Evolutionary conservation across 2,797 vertebrate species (phyloP).

Genomic region (Mastacembelus armatus): DNA sequence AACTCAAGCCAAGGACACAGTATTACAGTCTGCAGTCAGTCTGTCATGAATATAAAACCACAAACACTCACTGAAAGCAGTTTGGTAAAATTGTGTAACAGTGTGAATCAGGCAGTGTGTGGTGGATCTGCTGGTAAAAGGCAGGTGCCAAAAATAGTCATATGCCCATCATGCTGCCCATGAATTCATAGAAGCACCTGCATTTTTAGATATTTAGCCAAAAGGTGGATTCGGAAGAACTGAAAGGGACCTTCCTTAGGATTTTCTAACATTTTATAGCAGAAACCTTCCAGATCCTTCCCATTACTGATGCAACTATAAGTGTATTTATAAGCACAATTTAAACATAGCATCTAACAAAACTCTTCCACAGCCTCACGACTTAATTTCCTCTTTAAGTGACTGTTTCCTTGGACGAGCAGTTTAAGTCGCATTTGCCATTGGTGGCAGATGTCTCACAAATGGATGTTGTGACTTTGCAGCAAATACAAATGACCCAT

Average conservation of each 20-base stretch:
- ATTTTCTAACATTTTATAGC: not conserved
- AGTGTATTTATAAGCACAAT: not conserved
- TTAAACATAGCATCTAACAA: constrained; percentile 8
- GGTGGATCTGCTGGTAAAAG: constrained; percentile 26
- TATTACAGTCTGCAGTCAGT: constrained; percentile 1
- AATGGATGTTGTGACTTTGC: constrained; percentile 68
- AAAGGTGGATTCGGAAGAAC: too few relatives aligned
- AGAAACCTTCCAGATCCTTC: not conserved
- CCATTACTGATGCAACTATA: too few relatives aligned
- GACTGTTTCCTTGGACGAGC: constrained; percentile 49
- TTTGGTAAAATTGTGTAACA: constrained; percentile 25
- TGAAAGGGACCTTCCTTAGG: too few relatives aligned
- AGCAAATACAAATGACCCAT: constrained; percentile 73
- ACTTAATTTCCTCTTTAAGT: constrained; percentile 42
- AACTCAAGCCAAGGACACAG: constrained; percentile 34
- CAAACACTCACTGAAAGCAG: too few relatives aligned
- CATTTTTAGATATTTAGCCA: constrained; percentile 2
- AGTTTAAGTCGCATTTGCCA: constrained; percentile 50
- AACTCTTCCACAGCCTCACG: constrained; percentile 3
- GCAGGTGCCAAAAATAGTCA: constrained; percentile 36
- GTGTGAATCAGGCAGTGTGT: constrained; percentile 16
- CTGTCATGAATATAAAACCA: constrained; percentile 48
- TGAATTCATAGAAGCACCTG: constrained; percentile 21
- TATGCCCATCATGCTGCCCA: constrained; percentile 15
- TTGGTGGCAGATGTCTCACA: constrained; percentile 67